These are phyloP conservation scores for Agelaius tricolor DNA, from an alignment of 2,113 vertebrate species.

Conservation along the genomic window DNA sequence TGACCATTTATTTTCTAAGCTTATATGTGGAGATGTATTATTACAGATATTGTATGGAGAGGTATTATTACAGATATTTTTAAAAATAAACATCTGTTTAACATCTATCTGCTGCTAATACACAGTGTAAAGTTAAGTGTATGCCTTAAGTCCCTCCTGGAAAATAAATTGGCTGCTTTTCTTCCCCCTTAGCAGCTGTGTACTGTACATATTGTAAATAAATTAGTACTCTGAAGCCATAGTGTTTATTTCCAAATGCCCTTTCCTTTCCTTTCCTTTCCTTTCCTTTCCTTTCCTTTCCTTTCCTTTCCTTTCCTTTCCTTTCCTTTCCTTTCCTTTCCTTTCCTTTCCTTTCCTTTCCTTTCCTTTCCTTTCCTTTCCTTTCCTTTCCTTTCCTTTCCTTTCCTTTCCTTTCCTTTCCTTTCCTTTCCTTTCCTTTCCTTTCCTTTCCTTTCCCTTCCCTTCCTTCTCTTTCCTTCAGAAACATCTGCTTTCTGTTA, in stretches of 20 bases:
- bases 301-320: neutral
- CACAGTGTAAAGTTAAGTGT: neutral
- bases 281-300: neutral
- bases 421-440: neutral
- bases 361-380: neutral
- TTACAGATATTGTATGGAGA: neutral
- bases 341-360: neutral
- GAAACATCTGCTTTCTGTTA: slow-evolving; percentile 36
- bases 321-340: neutral
- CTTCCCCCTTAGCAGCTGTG: neutral
- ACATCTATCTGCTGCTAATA: neutral
- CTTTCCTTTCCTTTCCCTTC: too few relatives aligned
- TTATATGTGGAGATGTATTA: neutral
- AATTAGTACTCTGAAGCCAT: neutral
- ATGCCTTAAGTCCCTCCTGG: neutral
- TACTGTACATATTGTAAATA: neutral
- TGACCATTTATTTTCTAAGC: neutral
- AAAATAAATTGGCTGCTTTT: neutral
- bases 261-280: neutral
- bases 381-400: neutral
- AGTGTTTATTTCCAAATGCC: neutral
- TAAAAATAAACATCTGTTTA: slow-evolving; percentile 16
- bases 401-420: neutral
- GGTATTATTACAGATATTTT: neutral
- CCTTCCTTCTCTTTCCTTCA: neutral